Conservation (phyloP, 2,797 vertebrate species). For the Toxotes lorentzi region DNA sequence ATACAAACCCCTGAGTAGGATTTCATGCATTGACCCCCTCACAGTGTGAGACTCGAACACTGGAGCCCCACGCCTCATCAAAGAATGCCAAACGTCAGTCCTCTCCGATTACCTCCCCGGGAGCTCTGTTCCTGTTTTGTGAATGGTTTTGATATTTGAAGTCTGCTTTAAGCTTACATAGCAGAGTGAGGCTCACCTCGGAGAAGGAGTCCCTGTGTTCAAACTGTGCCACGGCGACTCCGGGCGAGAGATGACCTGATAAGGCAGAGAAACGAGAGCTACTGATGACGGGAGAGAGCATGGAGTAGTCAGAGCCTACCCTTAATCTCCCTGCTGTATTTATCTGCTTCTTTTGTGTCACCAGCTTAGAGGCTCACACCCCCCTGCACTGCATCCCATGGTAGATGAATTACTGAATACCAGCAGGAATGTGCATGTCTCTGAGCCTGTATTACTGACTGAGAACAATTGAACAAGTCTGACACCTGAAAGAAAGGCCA, state of each 20-base stretch:
- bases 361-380: neutral
- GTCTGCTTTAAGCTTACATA: neutral
- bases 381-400: conserved; percentile 1
- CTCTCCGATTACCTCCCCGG: conserved; percentile 30
- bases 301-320: neutral
- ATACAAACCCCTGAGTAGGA: neutral
- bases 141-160: neutral
- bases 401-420: conserved; percentile 19
- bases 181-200: neutral
- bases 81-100: conserved; percentile 13
- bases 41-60: conserved; percentile 1
- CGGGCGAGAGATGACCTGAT: conserved; percentile 9
- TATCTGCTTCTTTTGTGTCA: conserved; percentile 34
- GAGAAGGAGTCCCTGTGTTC: neutral
- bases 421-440: conserved; percentile 20
- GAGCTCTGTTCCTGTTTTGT: conserved; percentile 30
- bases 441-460: neutral
- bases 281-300: neutral
- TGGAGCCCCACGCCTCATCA: conserved; percentile 17
- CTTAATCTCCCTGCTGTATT: conserved; percentile 29
- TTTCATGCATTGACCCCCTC: neutral
- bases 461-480: conserved; percentile 14
- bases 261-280: neutral
- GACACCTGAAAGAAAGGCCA: conserved; percentile 3
- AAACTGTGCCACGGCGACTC: neutral